A percentile compares a stretch with the other conserved stretches of the same genome.
phyloP scores from a whole-genome alignment of 2,113 vertebrate genomes.

The Excalfactoria chinensis region DNA sequence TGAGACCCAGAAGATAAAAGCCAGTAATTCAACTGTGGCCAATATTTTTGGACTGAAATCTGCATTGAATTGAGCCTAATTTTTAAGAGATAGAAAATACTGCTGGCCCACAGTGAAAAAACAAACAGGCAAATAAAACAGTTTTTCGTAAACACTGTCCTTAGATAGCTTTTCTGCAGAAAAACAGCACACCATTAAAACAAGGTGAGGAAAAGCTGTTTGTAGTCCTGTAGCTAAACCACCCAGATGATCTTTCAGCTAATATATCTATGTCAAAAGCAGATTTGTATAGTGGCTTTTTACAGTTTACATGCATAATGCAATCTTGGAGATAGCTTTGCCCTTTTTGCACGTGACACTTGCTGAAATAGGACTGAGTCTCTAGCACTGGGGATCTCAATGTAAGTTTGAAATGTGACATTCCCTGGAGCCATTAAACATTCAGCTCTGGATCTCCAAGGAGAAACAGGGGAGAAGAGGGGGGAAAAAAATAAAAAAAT shows the following conservation, averaged over 20 bases:
- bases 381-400: not conserved
- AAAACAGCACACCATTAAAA: not conserved
- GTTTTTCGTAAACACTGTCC: not conserved
- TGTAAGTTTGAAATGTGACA: not conserved
- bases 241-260: not conserved
- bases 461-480: not conserved
- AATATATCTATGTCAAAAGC: not conserved
- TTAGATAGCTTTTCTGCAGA: not conserved
- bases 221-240: not conserved
- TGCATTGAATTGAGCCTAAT: not conserved
- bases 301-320: not conserved
- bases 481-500: not conserved
- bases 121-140: not conserved
- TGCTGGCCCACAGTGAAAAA: not conserved
- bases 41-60: not conserved
- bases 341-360: not conserved
- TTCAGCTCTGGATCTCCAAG: not conserved
- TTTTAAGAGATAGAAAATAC: not conserved
- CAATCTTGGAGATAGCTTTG: not conserved
- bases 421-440: not conserved
- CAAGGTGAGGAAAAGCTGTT: not conserved
- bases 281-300: not conserved
- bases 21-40: not conserved
- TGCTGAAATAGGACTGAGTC: not conserved
- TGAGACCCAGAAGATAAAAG: not conserved